These are phyloP conservation scores for Tragelaphus strepsiceros DNA, from an alignment of 2,113 vertebrate genomes.

Conservation along the genomic window DNA sequence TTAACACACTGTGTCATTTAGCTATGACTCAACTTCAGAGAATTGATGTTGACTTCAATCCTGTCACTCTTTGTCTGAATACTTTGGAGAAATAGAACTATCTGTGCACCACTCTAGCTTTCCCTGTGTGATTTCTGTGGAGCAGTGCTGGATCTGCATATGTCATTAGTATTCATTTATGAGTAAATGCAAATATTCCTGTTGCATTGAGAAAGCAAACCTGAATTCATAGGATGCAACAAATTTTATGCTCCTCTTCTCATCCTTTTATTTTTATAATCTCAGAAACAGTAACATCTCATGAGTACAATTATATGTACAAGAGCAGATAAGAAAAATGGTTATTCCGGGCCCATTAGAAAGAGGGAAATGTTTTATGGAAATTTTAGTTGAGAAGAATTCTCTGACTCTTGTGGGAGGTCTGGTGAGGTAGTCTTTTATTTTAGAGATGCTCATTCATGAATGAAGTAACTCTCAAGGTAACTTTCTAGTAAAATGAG, in stretches of 20 bases:
- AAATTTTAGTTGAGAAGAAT: not conserved
- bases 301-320: slow-evolving; percentile 22
- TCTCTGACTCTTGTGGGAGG: not conserved
- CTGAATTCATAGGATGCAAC: slow-evolving; percentile 1
- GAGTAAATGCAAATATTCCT: slow-evolving; percentile 62
- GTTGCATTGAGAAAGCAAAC: not conserved
- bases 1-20: not conserved
- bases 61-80: slow-evolving; percentile 23
- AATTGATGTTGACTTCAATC: not conserved
- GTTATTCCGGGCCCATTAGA: not conserved
- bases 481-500: not conserved
- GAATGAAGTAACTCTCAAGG: slow-evolving; percentile 19
- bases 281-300: not conserved
- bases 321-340: slow-evolving; percentile 12
- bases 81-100: not conserved
- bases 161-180: slow-evolving; percentile 66
- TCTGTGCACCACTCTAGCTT: not conserved
- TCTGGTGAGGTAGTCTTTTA: slow-evolving; percentile 12
- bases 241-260: slow-evolving; percentile 38
- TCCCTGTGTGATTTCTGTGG: slow-evolving; percentile 40
- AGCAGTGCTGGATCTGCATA: slow-evolving; percentile 42
- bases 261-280: slow-evolving; percentile 22
- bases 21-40: slow-evolving; percentile 35
- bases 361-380: not conserved
- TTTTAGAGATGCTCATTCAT: not conserved